A percentile compares a stretch with the other conserved stretches of the same genome.
phyloP scores from a whole-genome alignment of 2,113 vertebrate genomes.

The Macquaria ambigua region DNA sequence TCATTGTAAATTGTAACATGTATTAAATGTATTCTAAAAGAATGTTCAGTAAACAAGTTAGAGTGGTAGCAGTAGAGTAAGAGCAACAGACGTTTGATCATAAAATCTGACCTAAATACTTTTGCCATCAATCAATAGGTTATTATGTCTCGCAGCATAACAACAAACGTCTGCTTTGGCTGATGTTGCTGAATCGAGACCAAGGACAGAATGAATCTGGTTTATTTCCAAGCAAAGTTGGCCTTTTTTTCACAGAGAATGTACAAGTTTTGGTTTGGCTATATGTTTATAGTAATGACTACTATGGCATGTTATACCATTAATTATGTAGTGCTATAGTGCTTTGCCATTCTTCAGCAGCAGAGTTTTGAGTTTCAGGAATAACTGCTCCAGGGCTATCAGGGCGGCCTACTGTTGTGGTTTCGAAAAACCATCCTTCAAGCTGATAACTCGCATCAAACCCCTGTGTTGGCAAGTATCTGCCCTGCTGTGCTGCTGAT shows the following conservation, averaged over 20 bases:
- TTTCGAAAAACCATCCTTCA: conserved; percentile 50
- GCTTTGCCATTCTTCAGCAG: conserved; percentile 5
- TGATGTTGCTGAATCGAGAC: not conserved
- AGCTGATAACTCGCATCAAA: conserved; percentile 54
- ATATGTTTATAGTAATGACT: not conserved
- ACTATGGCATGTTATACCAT: not conserved
- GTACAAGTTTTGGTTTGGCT: not conserved
- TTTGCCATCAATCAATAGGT: not conserved
- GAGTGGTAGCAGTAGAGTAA: not conserved
- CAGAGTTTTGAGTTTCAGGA: not conserved
- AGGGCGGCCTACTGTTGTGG: conserved; percentile 3
- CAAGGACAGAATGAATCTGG: not conserved
- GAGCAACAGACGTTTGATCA: not conserved
- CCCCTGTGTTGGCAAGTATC: conserved; percentile 34
- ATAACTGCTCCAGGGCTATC: not conserved
- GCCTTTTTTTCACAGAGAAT: not conserved
- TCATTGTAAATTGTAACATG: not conserved
- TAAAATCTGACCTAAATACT: not conserved
- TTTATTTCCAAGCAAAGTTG: not conserved
- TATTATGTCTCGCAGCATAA: not conserved
- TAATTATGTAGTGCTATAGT: not conserved
- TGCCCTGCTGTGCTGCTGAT: conserved; percentile 54
- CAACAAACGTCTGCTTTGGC: not conserved
- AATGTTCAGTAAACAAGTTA: not conserved
- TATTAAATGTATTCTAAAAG: not conserved